Conservation (phyloP, 2,888 invertebrate species). For the Lochmaea capreae region DNA sequence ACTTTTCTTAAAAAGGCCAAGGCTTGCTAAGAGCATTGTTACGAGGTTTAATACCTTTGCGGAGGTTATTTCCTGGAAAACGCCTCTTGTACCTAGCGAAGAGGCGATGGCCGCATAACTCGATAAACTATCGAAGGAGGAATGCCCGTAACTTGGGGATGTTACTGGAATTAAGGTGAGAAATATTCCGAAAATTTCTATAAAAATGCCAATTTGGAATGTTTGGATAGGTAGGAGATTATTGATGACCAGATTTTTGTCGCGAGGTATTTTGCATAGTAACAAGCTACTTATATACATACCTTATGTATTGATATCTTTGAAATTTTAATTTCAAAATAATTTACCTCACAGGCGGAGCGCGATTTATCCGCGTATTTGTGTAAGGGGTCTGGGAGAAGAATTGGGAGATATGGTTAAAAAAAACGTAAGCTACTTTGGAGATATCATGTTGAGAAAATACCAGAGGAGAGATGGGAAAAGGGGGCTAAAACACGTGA, state of each 20-base stretch:
- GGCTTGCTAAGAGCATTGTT: constrained; percentile 31
- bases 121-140: constrained; percentile 34
- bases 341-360: too few species aligned
- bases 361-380: too few species aligned
- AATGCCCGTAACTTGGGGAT: constrained; percentile 24
- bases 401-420: too few species aligned
- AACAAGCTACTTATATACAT: not conserved
- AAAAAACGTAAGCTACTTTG: too few species aligned
- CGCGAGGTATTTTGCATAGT: not conserved
- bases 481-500: too few species aligned
- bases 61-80: constrained; percentile 40
- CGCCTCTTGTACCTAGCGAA: constrained; percentile 24
- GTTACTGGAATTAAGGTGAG: constrained; percentile 5
- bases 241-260: constrained; percentile 13
- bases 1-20: not conserved
- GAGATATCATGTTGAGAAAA: too few species aligned
- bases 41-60: constrained; percentile 40
- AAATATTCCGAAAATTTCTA: constrained; percentile 13
- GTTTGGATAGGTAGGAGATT: constrained; percentile 7
- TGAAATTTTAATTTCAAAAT: too few species aligned
- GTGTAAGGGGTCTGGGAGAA: too few species aligned
- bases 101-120: constrained; percentile 30
- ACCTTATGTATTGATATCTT: not conserved
- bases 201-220: constrained; percentile 9
- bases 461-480: too few species aligned